These are phyloP conservation scores for Dipodomys stephensi DNA, from an alignment of 2,113 vertebrate genomes.

Conservation along the genomic window DNA sequence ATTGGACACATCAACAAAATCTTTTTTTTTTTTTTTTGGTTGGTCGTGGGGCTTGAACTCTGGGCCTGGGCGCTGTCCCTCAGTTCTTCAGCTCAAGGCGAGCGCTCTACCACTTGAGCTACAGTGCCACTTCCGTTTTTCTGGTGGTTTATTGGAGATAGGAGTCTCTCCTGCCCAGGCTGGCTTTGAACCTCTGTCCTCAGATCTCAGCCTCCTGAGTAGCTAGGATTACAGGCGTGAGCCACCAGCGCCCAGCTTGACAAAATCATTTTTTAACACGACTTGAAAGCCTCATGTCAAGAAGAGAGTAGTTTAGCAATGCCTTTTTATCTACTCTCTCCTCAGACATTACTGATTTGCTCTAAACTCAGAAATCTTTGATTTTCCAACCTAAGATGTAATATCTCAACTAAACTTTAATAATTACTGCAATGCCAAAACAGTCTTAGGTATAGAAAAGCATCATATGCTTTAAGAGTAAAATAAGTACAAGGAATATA, in stretches of 20 bases:
- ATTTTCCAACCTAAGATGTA: neutral
- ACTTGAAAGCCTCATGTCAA: neutral
- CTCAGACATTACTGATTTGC: constrained; percentile 17
- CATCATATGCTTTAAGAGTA: constrained; percentile 1
- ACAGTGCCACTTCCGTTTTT: no score
- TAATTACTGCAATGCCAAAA: neutral
- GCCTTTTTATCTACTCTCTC: constrained; percentile 19
- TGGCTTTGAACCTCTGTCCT: no score
- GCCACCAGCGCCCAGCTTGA: no score
- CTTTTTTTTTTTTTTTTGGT: no score
- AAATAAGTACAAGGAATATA: neutral
- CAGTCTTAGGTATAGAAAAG: neutral
- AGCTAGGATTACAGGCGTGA: no score
- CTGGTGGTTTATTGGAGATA: no score
- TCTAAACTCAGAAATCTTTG: constrained; percentile 44
- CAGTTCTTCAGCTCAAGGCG: no score
- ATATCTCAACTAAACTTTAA: constrained; percentile 3
- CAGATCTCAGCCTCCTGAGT: no score
- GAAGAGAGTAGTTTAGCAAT: neutral
- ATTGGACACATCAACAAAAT: neutral
- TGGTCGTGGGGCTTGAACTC: no score
- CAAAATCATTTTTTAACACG: neutral
- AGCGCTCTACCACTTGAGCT: no score
- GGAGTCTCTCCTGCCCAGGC: no score
- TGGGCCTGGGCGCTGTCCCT: no score